These are phyloP conservation scores for Isotomurus palustris DNA, from an alignment of 2,888 invertebrate genomes.

Conservation along the genomic window DNA sequence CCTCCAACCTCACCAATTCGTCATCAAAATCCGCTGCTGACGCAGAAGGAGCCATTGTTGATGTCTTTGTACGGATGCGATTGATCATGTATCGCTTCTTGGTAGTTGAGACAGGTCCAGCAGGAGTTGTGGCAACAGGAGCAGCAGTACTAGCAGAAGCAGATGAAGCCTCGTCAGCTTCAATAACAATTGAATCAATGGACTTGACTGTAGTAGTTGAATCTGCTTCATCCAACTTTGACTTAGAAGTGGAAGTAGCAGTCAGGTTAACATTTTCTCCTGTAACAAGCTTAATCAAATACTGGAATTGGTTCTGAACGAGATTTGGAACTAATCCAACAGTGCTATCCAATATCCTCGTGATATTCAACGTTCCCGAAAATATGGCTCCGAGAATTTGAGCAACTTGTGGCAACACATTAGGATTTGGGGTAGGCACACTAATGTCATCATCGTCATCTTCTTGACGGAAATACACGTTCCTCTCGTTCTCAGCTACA, in stretches of 20 bases:
- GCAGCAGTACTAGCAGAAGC: no score
- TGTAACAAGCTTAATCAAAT: constrained; percentile 39
- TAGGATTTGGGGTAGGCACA: constrained; percentile 35
- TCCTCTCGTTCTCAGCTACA: constrained; percentile 17
- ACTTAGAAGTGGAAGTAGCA: neutral
- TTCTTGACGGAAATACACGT: constrained; percentile 24
- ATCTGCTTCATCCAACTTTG: constrained; percentile 1
- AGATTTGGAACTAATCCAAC: constrained; percentile 38
- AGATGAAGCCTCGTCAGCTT: neutral
- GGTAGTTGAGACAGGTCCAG: no score
- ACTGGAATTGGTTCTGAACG: constrained; percentile 40
- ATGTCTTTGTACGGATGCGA: neutral
- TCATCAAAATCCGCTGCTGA: constrained; percentile 24
- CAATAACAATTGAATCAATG: neutral
- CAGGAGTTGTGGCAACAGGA: no score
- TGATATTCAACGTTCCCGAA: constrained; percentile 42
- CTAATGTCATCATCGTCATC: constrained; percentile 28
- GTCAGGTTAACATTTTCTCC: constrained; percentile 21
- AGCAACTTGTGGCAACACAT: constrained; percentile 44
- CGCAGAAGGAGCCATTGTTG: constrained; percentile 5
- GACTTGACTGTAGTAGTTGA: neutral
- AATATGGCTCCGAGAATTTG: constrained; percentile 46
- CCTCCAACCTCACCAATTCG: constrained; percentile 32
- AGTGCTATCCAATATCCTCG: constrained; percentile 40
- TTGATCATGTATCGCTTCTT: constrained; percentile 7